Conservation (phyloP, 2,797 vertebrate species). For the Phoeniculus purpureus region DNA sequence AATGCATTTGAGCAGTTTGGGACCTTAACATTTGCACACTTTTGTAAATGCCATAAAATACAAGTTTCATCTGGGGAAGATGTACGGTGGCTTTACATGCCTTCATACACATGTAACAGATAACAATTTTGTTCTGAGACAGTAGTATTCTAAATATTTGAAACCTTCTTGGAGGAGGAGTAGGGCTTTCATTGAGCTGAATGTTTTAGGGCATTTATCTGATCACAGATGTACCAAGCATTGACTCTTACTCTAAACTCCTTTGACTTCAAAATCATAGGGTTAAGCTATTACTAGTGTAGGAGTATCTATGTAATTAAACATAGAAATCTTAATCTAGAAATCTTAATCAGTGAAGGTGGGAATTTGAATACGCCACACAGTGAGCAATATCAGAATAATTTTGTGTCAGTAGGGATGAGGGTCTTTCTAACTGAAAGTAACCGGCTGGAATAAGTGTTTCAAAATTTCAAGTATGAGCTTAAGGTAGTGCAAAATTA, state of each 20-base stretch:
- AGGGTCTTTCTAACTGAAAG: constrained; percentile 19
- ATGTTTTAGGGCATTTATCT: background rate
- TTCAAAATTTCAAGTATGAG: background rate
- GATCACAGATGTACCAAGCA: background rate
- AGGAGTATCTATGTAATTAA: background rate
- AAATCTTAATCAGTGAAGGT: background rate
- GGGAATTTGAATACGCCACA: background rate
- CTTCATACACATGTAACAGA: background rate
- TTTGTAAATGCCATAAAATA: background rate
- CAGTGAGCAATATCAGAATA: background rate
- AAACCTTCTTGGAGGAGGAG: background rate
- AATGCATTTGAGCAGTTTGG: background rate
- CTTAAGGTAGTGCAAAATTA: background rate
- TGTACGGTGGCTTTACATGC: background rate
- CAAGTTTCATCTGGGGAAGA: background rate
- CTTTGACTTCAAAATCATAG: background rate
- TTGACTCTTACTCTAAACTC: background rate
- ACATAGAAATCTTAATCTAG: background rate
- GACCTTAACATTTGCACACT: background rate
- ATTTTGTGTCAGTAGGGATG: background rate
- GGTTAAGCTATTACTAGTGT: background rate
- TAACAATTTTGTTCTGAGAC: background rate
- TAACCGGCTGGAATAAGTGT: background rate
- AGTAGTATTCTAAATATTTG: background rate
- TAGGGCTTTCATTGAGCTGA: background rate